Conservation (phyloP, 2,797 vertebrate genomes). For the Trichosurus vulpecula region DNA sequence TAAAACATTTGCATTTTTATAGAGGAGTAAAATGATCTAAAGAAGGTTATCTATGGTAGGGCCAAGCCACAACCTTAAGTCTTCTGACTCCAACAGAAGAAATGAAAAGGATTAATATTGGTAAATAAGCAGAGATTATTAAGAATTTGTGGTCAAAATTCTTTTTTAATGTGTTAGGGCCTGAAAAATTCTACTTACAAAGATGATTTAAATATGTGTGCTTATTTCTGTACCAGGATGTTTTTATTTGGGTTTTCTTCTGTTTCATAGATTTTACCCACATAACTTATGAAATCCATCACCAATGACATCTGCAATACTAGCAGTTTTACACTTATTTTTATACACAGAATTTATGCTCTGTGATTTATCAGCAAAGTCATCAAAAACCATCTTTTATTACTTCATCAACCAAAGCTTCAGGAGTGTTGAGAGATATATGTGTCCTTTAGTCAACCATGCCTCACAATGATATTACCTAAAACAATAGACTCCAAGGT, state of each 20-base stretch:
- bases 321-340: not conserved
- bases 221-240: not conserved
- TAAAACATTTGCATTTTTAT: not conserved
- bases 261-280: not conserved
- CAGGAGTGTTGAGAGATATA: accelerated
- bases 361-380: not conserved
- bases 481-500: not conserved
- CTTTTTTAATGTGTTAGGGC: not conserved
- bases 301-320: not conserved
- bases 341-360: not conserved
- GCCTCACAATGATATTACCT: accelerated
- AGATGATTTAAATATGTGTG: accelerated
- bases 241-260: not conserved
- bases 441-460: not conserved
- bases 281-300: not conserved
- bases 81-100: not conserved
- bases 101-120: not conserved
- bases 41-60: not conserved
- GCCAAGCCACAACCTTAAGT: not conserved
- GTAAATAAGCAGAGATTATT: not conserved
- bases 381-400: not conserved
- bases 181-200: not conserved
- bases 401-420: not conserved
- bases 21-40: not conserved
- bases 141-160: not conserved